Conservation (phyloP, 2,113 vertebrate genomes). For the Engraulis encrasicolus region DNA sequence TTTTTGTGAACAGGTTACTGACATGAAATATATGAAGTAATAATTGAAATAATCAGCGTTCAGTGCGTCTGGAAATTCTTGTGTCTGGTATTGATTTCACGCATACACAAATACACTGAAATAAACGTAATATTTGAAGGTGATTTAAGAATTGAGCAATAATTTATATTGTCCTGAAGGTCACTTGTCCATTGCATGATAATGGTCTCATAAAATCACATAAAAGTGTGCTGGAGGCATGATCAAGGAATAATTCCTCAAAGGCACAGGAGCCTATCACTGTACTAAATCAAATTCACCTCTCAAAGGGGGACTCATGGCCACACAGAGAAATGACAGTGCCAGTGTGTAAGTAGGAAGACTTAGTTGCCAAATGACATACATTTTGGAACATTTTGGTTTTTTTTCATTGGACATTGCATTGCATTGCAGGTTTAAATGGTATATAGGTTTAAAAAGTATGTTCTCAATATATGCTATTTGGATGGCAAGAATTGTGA, state of each 20-base stretch:
- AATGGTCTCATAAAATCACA: neutral
- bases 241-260: neutral
- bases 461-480: no score
- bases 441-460: no score
- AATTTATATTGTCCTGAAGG: neutral
- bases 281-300: no score
- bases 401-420: no score
- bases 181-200: neutral
- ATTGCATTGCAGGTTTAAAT: no score
- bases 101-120: neutral
- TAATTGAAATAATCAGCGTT: neutral
- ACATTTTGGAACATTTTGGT: no score
- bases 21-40: no score
- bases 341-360: no score
- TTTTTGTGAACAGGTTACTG: neutral
- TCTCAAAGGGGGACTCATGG: no score
- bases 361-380: no score
- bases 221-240: neutral
- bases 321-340: no score
- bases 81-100: neutral
- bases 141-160: neutral
- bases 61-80: neutral
- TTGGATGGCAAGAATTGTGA: no score
- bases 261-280: neutral
- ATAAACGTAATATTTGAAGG: slow-evolving; percentile 3